Conservation (phyloP, 2,113 vertebrate genomes). For the Myanophis thanlyinensis region DNA sequence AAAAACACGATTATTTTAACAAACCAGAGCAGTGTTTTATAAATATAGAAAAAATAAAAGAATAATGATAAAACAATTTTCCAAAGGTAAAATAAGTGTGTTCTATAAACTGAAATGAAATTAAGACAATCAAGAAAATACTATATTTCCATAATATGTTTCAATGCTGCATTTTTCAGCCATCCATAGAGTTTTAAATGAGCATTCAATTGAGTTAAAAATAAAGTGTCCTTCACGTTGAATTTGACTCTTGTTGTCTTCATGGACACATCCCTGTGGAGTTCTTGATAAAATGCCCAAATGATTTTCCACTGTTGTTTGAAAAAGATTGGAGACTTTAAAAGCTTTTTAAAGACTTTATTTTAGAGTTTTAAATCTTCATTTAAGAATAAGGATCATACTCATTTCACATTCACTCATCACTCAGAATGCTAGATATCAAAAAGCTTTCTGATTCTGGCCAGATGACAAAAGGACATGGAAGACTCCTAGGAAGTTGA, state of each 20-base stretch:
- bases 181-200: not conserved
- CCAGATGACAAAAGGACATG: not conserved
- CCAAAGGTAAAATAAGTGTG: not conserved
- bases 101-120: conserved; percentile 16
- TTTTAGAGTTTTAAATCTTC: not conserved
- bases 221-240: not conserved
- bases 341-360: not conserved
- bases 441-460: not conserved
- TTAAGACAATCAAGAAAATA: not conserved
- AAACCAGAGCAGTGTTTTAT: not conserved
- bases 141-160: not conserved
- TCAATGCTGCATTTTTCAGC: not conserved
- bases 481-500: not conserved
- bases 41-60: not conserved
- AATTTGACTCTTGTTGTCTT: not conserved
- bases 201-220: not conserved
- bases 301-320: not conserved
- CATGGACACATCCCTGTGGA: not conserved
- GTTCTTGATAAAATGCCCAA: not conserved
- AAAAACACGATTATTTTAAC: not conserved
- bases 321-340: not conserved
- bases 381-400: not conserved
- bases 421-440: not conserved
- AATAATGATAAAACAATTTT: not conserved
- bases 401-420: not conserved